phyloP scores from a whole-genome alignment of 1,140 invertebrate species.

The Eubasilissa regina region DNA sequence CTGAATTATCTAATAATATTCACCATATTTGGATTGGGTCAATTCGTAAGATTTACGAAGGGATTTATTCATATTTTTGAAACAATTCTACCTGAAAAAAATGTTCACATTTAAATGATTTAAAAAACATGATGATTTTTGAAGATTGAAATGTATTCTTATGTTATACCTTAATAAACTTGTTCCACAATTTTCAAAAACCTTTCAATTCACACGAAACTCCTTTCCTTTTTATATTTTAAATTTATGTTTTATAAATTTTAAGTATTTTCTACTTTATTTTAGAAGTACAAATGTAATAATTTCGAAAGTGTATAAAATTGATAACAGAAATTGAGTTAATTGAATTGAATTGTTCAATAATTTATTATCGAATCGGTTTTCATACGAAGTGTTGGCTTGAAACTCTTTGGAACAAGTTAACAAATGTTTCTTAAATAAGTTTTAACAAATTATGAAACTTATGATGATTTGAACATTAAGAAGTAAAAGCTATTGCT shows the following conservation, averaged over 20 bases:
- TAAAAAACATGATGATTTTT: neutral
- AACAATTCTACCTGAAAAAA: no score
- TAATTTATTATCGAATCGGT: neutral
- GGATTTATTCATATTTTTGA: no score
- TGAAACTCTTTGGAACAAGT: neutral
- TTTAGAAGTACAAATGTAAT: slow-evolving; percentile 23
- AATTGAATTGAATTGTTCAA: neutral
- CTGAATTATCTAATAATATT: no score
- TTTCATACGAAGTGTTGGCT: slow-evolving; percentile 14
- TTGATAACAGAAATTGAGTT: slow-evolving; percentile 28
- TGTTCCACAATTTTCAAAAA: slow-evolving; percentile 13
- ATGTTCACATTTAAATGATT: neutral
- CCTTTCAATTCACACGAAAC: slow-evolving; percentile 8
- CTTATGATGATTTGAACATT: neutral
- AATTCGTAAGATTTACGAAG: no score
- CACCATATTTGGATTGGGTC: no score
- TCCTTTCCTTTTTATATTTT: neutral
- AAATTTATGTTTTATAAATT: slow-evolving; percentile 14
- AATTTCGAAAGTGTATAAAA: slow-evolving; percentile 45
- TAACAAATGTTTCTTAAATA: neutral
- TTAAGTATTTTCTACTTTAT: slow-evolving; percentile 38
- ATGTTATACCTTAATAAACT: slow-evolving; percentile 33
- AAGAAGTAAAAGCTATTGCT: slow-evolving; percentile 26
- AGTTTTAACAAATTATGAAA: neutral
- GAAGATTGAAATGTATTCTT: neutral